A percentile compares a stretch with the other conserved stretches of the same genome.
These are phyloP conservation scores for Chrysoperla carnea DNA, from an alignment of 1,140 invertebrate species.

Conservation along the genomic window DNA sequence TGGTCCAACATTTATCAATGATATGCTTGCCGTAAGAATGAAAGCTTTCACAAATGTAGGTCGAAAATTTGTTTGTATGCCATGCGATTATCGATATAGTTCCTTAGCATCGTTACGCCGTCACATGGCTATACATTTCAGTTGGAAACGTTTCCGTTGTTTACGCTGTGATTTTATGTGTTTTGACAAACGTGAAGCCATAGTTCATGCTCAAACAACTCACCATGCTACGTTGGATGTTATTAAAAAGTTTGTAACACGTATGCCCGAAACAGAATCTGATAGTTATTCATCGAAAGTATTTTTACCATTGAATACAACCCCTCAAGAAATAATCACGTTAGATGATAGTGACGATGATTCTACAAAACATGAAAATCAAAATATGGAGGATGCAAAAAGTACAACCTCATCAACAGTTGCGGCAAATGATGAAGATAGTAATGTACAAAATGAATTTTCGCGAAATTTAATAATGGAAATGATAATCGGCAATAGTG, in stretches of 20 bases:
- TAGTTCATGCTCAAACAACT: slow-evolving; percentile 18
- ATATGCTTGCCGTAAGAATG: background rate
- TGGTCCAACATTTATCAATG: background rate
- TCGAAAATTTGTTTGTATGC: slow-evolving; percentile 17
- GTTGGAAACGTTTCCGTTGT: slow-evolving; percentile 25
- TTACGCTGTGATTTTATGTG: slow-evolving; percentile 22
- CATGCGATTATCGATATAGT: slow-evolving; percentile 20
- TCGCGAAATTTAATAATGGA: no score
- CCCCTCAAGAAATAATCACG: background rate
- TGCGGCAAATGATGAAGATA: no score
- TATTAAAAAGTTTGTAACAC: slow-evolving; percentile 15
- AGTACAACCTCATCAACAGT: no score
- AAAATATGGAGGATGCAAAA: background rate
- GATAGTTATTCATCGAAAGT: slow-evolving; percentile 9
- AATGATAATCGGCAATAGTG: no score
- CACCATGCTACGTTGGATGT: slow-evolving; percentile 18
- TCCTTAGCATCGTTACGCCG: slow-evolving; percentile 17
- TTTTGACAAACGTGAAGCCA: slow-evolving; percentile 20
- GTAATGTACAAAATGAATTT: no score
- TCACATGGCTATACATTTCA: slow-evolving; percentile 25
- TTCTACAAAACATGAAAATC: background rate
- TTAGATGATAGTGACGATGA: background rate
- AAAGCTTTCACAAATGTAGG: slow-evolving; percentile 7
- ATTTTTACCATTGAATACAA: slow-evolving; percentile 7
- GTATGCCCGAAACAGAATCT: slow-evolving; percentile 17